phyloP scores from a whole-genome alignment of 2,113 vertebrate genomes.

The Dromiciops gliroides region DNA sequence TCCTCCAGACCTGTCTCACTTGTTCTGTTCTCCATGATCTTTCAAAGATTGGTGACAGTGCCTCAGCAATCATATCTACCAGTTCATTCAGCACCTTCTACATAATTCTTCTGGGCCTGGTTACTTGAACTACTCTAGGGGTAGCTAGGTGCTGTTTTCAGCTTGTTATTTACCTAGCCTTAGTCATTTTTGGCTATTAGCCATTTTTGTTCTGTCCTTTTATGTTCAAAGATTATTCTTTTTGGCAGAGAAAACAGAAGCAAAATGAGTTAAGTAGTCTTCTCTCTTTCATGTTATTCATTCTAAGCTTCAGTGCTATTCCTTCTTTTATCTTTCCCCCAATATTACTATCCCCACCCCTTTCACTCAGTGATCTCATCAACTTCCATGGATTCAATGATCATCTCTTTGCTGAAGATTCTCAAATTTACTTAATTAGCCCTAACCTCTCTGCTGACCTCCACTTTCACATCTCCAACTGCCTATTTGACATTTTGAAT shows the following conservation, averaged over 20 bases:
- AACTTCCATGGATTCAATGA: background rate
- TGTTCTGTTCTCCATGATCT: background rate
- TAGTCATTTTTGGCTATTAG: background rate
- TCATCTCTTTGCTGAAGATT: background rate
- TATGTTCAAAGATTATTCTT: background rate
- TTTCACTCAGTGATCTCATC: background rate
- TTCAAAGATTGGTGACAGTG: background rate
- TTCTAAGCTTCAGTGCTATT: background rate
- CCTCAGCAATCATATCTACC: background rate
- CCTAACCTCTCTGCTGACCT: background rate
- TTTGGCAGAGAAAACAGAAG: background rate
- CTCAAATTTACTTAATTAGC: background rate
- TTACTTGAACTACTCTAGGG: background rate
- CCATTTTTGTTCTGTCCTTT: background rate
- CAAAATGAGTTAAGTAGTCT: background rate
- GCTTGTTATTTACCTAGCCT: background rate
- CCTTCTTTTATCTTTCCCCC: background rate
- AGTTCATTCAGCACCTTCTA: background rate
- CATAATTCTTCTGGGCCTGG: background rate
- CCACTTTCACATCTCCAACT: background rate
- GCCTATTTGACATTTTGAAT: background rate
- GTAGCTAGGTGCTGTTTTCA: background rate
- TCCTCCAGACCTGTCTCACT: background rate
- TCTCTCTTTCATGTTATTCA: background rate
- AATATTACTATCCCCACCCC: background rate